Percentiles rank a stretch among this genome's conserved stretches.
Conservation (phyloP, 1,140 invertebrate species). For the Solenopsis fugax region DNA sequence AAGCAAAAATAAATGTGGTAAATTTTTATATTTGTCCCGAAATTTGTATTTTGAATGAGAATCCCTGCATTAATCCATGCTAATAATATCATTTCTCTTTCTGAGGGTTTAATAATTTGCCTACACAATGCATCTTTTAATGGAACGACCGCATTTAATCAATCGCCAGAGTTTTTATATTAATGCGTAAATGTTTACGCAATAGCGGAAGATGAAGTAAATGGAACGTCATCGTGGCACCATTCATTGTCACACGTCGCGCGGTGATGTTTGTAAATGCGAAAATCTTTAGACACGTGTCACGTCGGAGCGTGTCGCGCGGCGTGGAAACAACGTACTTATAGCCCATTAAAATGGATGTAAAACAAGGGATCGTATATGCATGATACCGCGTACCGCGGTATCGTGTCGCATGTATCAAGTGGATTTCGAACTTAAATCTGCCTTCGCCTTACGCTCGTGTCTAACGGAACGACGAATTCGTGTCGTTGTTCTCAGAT, state of each 20-base stretch:
- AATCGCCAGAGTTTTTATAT: neutral
- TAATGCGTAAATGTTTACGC: slow-evolving; percentile 31
- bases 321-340: slow-evolving; percentile 54
- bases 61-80: neutral
- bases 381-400: slow-evolving; percentile 32
- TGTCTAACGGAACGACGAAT: slow-evolving; percentile 41
- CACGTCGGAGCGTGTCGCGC: slow-evolving; percentile 28
- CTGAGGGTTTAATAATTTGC: neutral
- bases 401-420: slow-evolving; percentile 49
- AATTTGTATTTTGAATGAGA: neutral
- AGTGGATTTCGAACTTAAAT: slow-evolving; percentile 56
- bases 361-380: slow-evolving; percentile 54
- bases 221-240: slow-evolving; percentile 18
- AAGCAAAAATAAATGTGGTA: neutral
- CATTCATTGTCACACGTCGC: slow-evolving; percentile 28
- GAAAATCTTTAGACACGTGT: slow-evolving; percentile 53
- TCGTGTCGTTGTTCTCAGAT: neutral
- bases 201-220: slow-evolving; percentile 4
- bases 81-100: neutral
- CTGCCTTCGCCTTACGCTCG: neutral
- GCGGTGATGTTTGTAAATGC: slow-evolving; percentile 35
- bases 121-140: neutral
- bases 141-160: neutral
- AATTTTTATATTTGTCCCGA: neutral
- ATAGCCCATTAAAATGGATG: slow-evolving; percentile 59